A percentile compares a stretch with the other conserved stretches of the same genome.
These are phyloP conservation scores for Ephialtes manifestator DNA, from an alignment of 2,888 invertebrate genomes.

Conservation along the genomic window DNA sequence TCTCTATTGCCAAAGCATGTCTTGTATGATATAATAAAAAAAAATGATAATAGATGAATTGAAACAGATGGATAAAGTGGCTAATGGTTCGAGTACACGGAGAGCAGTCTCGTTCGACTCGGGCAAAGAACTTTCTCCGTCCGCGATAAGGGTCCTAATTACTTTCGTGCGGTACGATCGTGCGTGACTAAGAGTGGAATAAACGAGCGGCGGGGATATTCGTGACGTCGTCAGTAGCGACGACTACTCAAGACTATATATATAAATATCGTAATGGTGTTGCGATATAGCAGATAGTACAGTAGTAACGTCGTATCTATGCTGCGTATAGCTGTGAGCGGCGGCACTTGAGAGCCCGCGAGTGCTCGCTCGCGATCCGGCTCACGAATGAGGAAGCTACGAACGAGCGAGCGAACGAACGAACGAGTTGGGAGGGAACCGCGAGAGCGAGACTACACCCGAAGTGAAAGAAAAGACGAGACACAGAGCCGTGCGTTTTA, in stretches of 20 bases:
- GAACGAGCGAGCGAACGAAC: constrained; percentile 67
- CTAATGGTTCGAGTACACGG: constrained; percentile 24
- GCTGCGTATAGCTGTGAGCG: not conserved
- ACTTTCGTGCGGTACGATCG: constrained; percentile 41
- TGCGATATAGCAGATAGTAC: constrained; percentile 33
- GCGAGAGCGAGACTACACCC: constrained; percentile 39
- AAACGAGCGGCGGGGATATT: constrained; percentile 9
- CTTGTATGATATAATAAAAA: too few relatives aligned
- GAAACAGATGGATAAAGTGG: constrained; percentile 7
- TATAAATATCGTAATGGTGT: constrained; percentile 27
- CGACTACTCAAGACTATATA: constrained; percentile 4
- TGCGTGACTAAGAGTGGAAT: constrained; percentile 52
- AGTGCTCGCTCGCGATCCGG: constrained; percentile 34
- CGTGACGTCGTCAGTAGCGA: constrained; percentile 3
- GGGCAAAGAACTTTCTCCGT: constrained; percentile 64
- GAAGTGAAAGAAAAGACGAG: constrained; percentile 19
- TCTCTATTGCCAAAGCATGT: too few relatives aligned
- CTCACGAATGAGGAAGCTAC: constrained; percentile 73
- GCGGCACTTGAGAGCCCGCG: not conserved
- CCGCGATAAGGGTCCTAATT: constrained; percentile 67
- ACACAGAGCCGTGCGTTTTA: not conserved
- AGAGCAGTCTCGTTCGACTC: constrained; percentile 18
- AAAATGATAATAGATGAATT: not conserved
- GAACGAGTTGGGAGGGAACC: constrained; percentile 39
- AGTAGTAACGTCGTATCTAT: not conserved